phyloP scores from a whole-genome alignment of 2,113 vertebrate species.

The Scomber japonicus region DNA sequence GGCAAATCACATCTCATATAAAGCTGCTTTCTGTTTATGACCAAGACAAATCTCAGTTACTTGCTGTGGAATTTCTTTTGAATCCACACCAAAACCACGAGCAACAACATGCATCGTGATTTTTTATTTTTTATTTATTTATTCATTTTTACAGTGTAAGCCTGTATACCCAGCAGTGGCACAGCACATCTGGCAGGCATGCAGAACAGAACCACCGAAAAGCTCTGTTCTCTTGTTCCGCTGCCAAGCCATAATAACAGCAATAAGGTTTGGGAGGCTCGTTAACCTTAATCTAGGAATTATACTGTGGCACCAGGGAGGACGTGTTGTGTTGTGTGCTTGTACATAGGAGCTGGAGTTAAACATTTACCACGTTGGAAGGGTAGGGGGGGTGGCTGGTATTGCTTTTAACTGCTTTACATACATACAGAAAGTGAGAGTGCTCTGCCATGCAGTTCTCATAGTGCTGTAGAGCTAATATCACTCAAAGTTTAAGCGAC shows the following conservation, averaged over 20 bases:
- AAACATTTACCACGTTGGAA: constrained; percentile 39
- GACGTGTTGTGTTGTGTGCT: constrained; percentile 60
- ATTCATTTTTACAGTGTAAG: constrained; percentile 26
- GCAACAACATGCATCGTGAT: constrained; percentile 51
- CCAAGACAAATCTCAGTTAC: constrained; percentile 61
- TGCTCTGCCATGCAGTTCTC: constrained; percentile 43
- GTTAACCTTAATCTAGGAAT: constrained; percentile 82
- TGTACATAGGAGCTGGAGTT: constrained; percentile 48
- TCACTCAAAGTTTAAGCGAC: not conserved
- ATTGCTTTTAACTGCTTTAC: constrained; percentile 21
- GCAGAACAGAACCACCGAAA: constrained; percentile 66
- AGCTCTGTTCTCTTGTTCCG: constrained; percentile 70
- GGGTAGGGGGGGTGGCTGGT: not conserved
- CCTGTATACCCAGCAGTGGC: constrained; percentile 45
- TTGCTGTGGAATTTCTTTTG: constrained; percentile 64
- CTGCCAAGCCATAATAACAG: constrained; percentile 78
- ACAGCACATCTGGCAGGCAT: constrained; percentile 53
- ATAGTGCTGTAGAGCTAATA: not conserved
- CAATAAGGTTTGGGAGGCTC: constrained; percentile 73
- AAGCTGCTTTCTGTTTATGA: constrained; percentile 49
- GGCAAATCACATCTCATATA: constrained; percentile 44
- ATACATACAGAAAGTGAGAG: constrained; percentile 8
- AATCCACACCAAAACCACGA: constrained; percentile 71
- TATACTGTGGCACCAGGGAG: constrained; percentile 71
- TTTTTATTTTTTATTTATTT: not conserved